Conservation (phyloP, 2,888 invertebrate species). For the Cerastis rubricosa region DNA sequence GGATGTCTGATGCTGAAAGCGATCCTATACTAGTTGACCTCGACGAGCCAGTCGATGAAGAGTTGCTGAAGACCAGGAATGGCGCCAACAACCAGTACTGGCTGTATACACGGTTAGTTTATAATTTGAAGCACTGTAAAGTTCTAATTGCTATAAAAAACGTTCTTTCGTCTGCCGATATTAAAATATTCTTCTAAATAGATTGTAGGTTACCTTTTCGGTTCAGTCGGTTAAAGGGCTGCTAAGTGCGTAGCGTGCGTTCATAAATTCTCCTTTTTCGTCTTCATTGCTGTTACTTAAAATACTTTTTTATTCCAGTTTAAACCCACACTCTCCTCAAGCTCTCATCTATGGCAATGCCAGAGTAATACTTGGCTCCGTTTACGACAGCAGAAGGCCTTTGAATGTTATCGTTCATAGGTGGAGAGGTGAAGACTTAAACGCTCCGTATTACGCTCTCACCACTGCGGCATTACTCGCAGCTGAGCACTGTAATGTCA, state of each 20-base stretch:
- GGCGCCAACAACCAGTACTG: constrained; percentile 81
- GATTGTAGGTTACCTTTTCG: neutral
- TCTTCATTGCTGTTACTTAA: neutral
- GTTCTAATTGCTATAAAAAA: neutral
- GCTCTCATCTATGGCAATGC: constrained; percentile 74
- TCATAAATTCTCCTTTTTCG: neutral
- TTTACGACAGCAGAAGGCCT: constrained; percentile 71
- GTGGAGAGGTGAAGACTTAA: neutral
- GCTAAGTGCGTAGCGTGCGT: neutral
- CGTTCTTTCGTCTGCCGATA: neutral
- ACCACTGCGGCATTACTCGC: neutral
- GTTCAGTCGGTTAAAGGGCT: neutral
- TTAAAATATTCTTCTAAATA: neutral
- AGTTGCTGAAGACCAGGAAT: constrained; percentile 68
- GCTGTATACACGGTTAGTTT: constrained; percentile 76
- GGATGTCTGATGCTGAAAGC: constrained; percentile 83
- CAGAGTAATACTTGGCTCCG: constrained; percentile 74
- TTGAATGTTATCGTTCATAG: constrained; percentile 61
- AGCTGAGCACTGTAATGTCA: constrained; percentile 2
- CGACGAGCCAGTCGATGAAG: constrained; percentile 71
- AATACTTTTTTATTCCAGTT: constrained; percentile 58
- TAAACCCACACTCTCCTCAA: constrained; percentile 75
- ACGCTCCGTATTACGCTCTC: neutral
- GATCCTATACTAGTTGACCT: constrained; percentile 80
- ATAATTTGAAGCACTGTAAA: neutral